Conservation (phyloP, 2,113 vertebrate species). For the Spheniscus mendiculus region DNA sequence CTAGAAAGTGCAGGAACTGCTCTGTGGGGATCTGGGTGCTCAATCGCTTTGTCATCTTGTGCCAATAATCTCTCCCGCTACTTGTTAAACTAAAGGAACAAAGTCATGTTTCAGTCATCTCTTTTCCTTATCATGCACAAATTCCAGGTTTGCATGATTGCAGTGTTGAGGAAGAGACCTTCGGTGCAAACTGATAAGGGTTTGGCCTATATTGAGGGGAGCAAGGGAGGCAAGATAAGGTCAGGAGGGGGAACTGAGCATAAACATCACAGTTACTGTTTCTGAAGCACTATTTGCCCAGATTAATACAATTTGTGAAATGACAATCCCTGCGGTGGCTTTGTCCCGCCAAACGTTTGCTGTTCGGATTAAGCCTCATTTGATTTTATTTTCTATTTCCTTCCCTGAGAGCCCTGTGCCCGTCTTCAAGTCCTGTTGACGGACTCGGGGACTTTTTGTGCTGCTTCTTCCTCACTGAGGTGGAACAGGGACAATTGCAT, state of each 20-base stretch:
- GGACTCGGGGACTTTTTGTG: background rate
- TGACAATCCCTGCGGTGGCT: slow-evolving; percentile 57
- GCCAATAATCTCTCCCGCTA: background rate
- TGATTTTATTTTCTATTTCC: slow-evolving; percentile 53
- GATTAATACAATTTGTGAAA: slow-evolving; percentile 69
- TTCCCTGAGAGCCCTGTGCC: background rate
- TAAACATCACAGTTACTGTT: slow-evolving; percentile 35
- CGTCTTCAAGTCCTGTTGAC: background rate
- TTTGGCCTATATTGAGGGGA: background rate
- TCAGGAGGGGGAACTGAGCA: slow-evolving; percentile 15
- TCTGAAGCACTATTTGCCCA: slow-evolving; percentile 65
- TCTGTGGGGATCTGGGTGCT: background rate
- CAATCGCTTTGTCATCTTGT: background rate
- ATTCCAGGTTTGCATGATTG: slow-evolving; percentile 1
- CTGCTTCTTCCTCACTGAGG: slow-evolving; percentile 16
- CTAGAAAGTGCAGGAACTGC: background rate
- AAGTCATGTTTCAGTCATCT: background rate
- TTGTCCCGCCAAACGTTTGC: slow-evolving; percentile 65
- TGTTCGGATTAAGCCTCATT: slow-evolving; percentile 61
- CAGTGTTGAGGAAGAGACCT: background rate
- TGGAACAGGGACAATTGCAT: slow-evolving; percentile 36
- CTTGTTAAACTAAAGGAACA: background rate
- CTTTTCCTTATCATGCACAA: background rate
- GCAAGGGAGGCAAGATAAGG: background rate
- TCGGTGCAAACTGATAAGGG: slow-evolving; percentile 25